Percentiles rank a stretch among this genome's conserved stretches.
Conservation (phyloP, 2,113 vertebrate genomes). For the Bufo bufo region DNA sequence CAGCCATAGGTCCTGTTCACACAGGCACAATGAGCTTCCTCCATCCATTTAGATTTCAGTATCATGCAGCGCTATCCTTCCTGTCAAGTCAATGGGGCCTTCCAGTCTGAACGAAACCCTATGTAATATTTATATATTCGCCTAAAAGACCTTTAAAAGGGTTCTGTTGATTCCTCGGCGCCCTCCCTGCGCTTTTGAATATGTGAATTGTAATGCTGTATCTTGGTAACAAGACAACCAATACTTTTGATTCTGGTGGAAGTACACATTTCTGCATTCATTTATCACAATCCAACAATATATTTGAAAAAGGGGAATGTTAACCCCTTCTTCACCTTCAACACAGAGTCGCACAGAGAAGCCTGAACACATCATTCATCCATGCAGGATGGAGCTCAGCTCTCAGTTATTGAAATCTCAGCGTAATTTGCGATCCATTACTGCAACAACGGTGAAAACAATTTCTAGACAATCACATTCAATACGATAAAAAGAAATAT, state of each 20-base stretch:
- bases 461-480: constrained; percentile 6
- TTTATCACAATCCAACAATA: not conserved
- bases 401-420: not conserved
- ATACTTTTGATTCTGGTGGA: not conserved
- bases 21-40: too few relatives aligned
- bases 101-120: too few relatives aligned
- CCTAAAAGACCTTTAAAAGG: not conserved
- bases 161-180: not conserved
- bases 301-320: not conserved
- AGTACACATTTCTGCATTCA: not conserved
- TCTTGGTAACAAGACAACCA: constrained; percentile 10
- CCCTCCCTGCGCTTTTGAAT: not conserved
- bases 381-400: not conserved
- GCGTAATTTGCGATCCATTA: not conserved
- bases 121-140: too few relatives aligned
- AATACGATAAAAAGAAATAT: not conserved
- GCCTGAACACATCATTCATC: not conserved
- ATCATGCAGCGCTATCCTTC: too few relatives aligned
- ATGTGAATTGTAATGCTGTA: not conserved
- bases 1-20: too few relatives aligned
- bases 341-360: not conserved
- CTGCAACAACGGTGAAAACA: not conserved
- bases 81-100: too few relatives aligned
- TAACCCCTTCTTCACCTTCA: not conserved
- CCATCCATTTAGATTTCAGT: too few relatives aligned